Evolutionary conservation across 2,888 invertebrate species (phyloP).

Genomic region (Nephrotoma flavescens): DNA sequence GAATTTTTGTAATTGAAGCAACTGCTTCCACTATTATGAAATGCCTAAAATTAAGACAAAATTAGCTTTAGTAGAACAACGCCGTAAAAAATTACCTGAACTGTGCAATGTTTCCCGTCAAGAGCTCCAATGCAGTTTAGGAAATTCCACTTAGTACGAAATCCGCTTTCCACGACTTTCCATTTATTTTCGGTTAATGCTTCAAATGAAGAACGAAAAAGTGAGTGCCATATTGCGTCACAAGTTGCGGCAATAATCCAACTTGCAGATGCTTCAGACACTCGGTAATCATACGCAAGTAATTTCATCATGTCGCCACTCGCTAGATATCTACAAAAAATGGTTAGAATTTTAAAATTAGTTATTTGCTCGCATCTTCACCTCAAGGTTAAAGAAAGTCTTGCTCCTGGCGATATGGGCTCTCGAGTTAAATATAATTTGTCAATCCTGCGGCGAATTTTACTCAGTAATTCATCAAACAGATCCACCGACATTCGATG

Average conservation of each 20-base stretch:
- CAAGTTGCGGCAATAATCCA: neutral
- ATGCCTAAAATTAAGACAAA: too few relatives aligned
- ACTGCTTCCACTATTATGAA: too few relatives aligned
- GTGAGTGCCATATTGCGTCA: neutral
- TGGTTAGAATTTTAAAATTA: neutral
- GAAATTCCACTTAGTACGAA: neutral
- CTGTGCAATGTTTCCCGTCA: neutral
- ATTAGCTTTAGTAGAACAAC: neutral
- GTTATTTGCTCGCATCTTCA: neutral
- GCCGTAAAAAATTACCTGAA: neutral
- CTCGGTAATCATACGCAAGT: neutral
- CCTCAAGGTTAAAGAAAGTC: too few relatives aligned
- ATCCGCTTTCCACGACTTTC: neutral
- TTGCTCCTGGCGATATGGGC: too few relatives aligned
- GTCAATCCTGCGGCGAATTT: too few relatives aligned
- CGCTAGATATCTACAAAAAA: conserved; percentile 1
- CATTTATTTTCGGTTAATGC: neutral
- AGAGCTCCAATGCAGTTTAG: neutral
- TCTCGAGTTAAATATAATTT: too few relatives aligned
- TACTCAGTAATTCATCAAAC: too few relatives aligned
- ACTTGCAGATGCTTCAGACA: neutral
- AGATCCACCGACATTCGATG: neutral
- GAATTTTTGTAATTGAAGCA: too few relatives aligned
- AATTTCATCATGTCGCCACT: neutral
- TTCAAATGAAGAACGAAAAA: neutral